These are phyloP conservation scores for Todiramphus chloris DNA, from an alignment of 2,113 vertebrate genomes.

Conservation along the genomic window DNA sequence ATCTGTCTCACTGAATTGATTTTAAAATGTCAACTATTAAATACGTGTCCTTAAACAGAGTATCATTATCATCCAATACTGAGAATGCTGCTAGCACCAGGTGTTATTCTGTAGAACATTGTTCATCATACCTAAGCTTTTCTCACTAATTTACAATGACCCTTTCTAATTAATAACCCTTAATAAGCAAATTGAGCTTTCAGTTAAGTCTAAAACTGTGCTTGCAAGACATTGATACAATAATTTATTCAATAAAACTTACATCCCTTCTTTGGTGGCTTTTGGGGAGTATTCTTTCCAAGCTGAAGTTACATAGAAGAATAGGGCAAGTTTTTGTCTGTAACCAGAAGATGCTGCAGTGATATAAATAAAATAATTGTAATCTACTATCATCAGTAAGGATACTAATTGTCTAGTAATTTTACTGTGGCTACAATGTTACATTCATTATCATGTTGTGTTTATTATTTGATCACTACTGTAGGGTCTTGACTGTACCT, in stretches of 20 bases:
- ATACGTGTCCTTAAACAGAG: background rate
- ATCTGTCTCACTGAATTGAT: background rate
- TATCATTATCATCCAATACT: background rate
- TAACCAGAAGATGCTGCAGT: background rate
- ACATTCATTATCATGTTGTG: rapidly evolving
- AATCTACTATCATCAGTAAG: background rate
- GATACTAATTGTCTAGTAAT: background rate
- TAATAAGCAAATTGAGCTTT: background rate
- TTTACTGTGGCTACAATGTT: background rate
- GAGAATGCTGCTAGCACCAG: background rate
- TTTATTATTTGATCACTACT: background rate
- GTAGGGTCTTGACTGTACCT: background rate
- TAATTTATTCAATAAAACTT: background rate
- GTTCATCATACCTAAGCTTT: background rate
- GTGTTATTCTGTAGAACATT: background rate
- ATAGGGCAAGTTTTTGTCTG: background rate
- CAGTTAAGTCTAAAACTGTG: background rate
- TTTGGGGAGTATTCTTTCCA: background rate
- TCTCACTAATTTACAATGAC: background rate
- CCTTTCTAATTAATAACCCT: background rate
- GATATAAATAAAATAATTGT: background rate
- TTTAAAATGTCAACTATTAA: background rate
- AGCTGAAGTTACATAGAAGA: background rate
- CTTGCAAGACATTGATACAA: background rate
- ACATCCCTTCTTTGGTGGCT: background rate